Evolutionary conservation across 2,888 invertebrate genomes (phyloP).

Genomic region (Myopa testacea): DNA sequence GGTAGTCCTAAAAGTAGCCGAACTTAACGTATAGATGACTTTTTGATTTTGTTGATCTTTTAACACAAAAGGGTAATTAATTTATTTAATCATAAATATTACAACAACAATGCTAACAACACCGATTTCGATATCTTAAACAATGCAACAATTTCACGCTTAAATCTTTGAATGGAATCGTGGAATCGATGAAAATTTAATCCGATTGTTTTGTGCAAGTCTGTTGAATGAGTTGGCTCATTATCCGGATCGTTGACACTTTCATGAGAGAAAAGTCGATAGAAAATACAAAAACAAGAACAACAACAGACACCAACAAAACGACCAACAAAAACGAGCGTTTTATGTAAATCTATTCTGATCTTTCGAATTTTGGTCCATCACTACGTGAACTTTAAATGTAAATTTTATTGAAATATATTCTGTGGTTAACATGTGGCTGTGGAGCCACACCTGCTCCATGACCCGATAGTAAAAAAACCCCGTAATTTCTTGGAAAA

Average conservation of each 20-base stretch:
- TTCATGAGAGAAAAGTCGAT: background rate
- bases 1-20: no score
- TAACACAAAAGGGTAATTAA: background rate
- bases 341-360: background rate
- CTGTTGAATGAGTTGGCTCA: background rate
- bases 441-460: no score
- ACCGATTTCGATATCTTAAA: background rate
- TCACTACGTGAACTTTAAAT: no score
- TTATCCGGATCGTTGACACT: background rate
- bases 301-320: no score
- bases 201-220: background rate
- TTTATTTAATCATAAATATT: constrained; percentile 22
- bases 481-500: no score
- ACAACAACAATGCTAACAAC: background rate
- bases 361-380: no score
- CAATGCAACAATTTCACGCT: constrained; percentile 30
- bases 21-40: no score
- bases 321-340: background rate
- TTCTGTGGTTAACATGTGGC: no score
- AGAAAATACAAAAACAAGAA: background rate
- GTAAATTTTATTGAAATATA: no score
- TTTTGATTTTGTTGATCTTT: no score
- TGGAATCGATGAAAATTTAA: no score
- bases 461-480: no score
- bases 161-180: background rate